Base-by-base conservation (phyloP, 2,888 invertebrate species). In the Drosophila borborema region DNA sequence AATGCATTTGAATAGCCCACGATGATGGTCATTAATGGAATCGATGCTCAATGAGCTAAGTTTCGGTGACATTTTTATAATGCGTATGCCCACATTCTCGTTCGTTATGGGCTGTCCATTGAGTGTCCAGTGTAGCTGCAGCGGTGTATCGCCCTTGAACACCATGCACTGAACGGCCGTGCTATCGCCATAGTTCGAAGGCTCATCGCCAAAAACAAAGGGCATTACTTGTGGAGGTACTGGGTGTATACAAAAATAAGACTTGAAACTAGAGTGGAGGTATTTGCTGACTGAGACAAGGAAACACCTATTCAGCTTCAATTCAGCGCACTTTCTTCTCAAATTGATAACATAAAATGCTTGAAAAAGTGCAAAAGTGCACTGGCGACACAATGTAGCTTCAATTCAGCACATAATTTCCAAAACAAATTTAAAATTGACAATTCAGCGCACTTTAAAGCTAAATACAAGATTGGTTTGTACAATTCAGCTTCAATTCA, bases 191-290 rank as follows among this genome's bases (percentile, higher is more conserved):
- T 96, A 96, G 90, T 97, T 96, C 53, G 96, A 95, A 64, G 96
- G 94, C 81, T 96, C 96, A 59, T 96, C 96, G 65, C 96, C 97
- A 89, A 97, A 96, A 72, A 95, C 94, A 91, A 97, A 96, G 69
- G 96, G 96, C 93, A 95, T 95, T 90, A 97, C 96, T 94, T 96
- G 96, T 76, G 96, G 96, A 77, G 95, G 94, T 92, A 96, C 96
- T 96, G 40, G 9, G 10, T 55, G 20, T 10, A 14, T n/a, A 28
- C 10, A 34, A 34, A 28, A 46, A 56, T 20, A 18, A 54, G 1
- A 23, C n/a, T 61, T 20, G 8, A 23, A 28, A n/a, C 14, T 20
- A 31, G 18, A 55, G n/a, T 20, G 16, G 9, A 3, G 14, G 7
- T 2, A 8, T 7, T 51, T 14, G 2, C 12, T 18, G 18, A 18